Base-by-base conservation (phyloP, 2,888 invertebrate species). In the Eubasilissa splendida region DNA sequence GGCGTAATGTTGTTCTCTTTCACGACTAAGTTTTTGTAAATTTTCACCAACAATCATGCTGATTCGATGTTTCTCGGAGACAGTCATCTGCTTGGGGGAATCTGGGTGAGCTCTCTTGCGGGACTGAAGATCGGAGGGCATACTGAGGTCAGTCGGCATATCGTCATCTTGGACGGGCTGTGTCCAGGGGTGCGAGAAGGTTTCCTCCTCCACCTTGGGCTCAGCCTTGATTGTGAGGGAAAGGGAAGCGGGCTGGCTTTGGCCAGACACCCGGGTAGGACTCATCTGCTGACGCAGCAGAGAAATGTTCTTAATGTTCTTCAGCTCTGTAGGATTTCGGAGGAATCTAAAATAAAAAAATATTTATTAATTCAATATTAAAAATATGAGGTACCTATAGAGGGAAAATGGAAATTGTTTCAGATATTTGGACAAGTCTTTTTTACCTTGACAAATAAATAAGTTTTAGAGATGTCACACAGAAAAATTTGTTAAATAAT, bases 241-340 rank as follows among this genome's bases (percentile, higher is more conserved):
- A 65, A 84, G 65, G 31, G 88, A 85, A n/a, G 80, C 68, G 54
- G 81, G 74, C 54, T 76, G 80, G 8, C 58, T 70, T 53, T 81
- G 81, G 3, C n/a, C 22, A 0, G 82, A 54, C 33, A 89, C 89
- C 80, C 91, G 88, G n/a, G 93, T 92, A 84, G 92, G 93, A 85
- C 93, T 92, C 93, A 94, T 94, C 88, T 94, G 95, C 87, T 97
- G 96, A 73, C 97, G 92, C 84, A 97, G 89, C 82, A 97, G 89
- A 9, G 97, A 97, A 85, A 97, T 97, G 87, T 97, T 97, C 88
- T 97, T 97, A 84, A 98, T 97, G 88, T 96, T 97, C 87, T 97
- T 97, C 86, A 98, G 91, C 89, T 97, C 97, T 59, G 96, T 95
- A 76, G 98, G 97, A 88, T 97, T 97, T 84, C 97, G 93, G 85